phyloP scores from a whole-genome alignment of 2,113 vertebrate species.

The Cinclus cinclus region DNA sequence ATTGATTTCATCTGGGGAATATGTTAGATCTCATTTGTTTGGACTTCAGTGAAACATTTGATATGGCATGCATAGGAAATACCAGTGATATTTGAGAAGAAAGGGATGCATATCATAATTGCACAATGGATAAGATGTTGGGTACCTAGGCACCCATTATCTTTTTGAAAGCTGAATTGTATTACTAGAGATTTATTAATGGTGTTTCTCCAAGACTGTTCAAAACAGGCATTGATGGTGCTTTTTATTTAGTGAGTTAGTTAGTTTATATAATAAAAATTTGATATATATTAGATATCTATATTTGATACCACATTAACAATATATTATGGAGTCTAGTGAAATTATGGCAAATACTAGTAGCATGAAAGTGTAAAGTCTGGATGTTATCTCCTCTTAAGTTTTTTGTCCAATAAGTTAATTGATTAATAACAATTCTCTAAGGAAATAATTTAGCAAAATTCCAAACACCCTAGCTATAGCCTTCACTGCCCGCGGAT shows the following conservation, averaged over 20 bases:
- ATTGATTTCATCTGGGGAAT: background rate
- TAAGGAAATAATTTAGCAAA: background rate
- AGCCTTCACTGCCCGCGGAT: rapidly evolving
- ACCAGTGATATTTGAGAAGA: background rate
- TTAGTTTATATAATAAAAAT: background rate
- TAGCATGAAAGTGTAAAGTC: rapidly evolving
- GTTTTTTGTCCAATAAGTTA: background rate
- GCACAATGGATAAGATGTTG: background rate
- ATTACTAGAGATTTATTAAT: background rate
- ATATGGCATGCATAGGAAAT: background rate
- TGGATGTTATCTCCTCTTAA: background rate
- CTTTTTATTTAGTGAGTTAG: background rate
- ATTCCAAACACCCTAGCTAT: background rate
- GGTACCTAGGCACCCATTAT: background rate
- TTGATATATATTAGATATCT: background rate
- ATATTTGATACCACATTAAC: no score
- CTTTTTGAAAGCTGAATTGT: background rate
- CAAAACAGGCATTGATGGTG: background rate
- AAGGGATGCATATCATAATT: background rate
- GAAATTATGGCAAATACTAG: background rate
- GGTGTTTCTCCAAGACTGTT: background rate
- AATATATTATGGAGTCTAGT: background rate
- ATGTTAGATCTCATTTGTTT: background rate
- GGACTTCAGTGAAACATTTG: background rate
- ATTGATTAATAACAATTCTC: background rate